These are phyloP conservation scores for Sebastes vulpes DNA, from an alignment of 2,797 vertebrate species.

Conservation along the genomic window DNA sequence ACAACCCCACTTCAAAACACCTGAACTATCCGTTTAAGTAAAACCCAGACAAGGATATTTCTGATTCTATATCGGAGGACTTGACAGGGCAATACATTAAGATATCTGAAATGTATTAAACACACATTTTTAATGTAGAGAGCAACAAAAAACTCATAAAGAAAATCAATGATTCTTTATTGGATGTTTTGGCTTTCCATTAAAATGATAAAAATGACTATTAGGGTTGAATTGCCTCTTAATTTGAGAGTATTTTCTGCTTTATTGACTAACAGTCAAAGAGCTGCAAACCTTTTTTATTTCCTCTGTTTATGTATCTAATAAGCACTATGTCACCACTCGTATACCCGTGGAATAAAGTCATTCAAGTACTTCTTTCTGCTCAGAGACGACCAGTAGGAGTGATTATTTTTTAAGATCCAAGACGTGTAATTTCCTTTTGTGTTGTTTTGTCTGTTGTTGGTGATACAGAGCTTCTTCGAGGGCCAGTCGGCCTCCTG, in stretches of 20 bases:
- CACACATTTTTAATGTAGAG: not conserved
- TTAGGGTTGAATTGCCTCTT: conserved; percentile 6
- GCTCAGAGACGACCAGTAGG: not conserved
- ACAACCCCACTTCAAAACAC: too few species aligned
- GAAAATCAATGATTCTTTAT: conserved; percentile 2
- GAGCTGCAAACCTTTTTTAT: not conserved
- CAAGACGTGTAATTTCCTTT: conserved; percentile 54
- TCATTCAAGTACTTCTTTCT: not conserved
- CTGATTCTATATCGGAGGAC: too few species aligned
- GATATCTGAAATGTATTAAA: not conserved
- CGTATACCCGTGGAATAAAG: not conserved
- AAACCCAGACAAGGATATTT: not conserved
- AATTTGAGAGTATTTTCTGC: conserved; percentile 20
- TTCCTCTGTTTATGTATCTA: conserved; percentile 5
- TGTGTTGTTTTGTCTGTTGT: conserved; percentile 57
- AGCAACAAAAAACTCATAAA: not conserved
- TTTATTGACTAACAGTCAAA: conserved; percentile 27
- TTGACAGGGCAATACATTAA: not conserved
- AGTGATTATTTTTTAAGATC: not conserved
- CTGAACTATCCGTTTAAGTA: not conserved
- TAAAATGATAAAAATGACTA: conserved; percentile 19
- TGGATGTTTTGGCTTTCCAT: conserved; percentile 3
- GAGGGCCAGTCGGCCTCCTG: conserved; percentile 99
- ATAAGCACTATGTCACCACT: not conserved
- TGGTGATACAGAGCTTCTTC: conserved; percentile 95